Evolutionary conservation across 2,888 invertebrate species (phyloP).

Genomic region (Leuctra nigra): DNA sequence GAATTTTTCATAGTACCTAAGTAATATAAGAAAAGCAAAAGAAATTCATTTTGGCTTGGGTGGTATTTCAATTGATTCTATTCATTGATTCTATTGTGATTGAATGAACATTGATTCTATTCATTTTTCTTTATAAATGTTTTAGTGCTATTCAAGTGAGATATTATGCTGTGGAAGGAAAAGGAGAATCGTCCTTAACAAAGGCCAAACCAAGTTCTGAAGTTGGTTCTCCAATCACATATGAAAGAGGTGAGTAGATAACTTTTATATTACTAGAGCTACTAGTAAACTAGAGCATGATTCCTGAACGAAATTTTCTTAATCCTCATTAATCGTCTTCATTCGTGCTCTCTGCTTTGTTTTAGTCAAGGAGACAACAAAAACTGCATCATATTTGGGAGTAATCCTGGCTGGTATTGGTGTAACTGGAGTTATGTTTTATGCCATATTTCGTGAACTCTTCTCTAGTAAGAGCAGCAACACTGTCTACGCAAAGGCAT

Average conservation of each 20-base stretch:
- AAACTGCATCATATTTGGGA: slow-evolving; percentile 78
- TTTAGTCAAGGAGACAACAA: slow-evolving; percentile 60
- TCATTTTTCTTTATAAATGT: too few relatives aligned
- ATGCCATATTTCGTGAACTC: slow-evolving; percentile 75
- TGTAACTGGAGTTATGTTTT: slow-evolving; percentile 76
- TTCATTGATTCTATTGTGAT: too few relatives aligned
- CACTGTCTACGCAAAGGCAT: slow-evolving; percentile 72
- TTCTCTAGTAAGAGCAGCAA: slow-evolving; percentile 85
- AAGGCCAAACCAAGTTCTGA: background rate
- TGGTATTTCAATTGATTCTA: too few relatives aligned
- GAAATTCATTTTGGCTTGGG: too few relatives aligned
- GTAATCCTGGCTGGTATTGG: slow-evolving; percentile 75
- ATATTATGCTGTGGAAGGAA: background rate
- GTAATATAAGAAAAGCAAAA: too few relatives aligned
- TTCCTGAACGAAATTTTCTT: background rate
- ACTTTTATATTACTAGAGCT: background rate
- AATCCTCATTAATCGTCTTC: too few relatives aligned
- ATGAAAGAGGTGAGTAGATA: background rate
- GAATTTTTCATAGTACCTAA: too few relatives aligned
- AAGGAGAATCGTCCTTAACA: background rate
- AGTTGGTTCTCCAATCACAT: background rate
- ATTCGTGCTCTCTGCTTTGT: background rate
- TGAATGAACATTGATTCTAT: too few relatives aligned
- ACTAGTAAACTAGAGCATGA: background rate
- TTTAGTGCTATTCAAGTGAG: too few relatives aligned